Percentiles rank a stretch among this genome's conserved stretches.
Evolutionary conservation across 2,113 vertebrate species (phyloP).

Genomic region (Notarius quadriscutis): DNA sequence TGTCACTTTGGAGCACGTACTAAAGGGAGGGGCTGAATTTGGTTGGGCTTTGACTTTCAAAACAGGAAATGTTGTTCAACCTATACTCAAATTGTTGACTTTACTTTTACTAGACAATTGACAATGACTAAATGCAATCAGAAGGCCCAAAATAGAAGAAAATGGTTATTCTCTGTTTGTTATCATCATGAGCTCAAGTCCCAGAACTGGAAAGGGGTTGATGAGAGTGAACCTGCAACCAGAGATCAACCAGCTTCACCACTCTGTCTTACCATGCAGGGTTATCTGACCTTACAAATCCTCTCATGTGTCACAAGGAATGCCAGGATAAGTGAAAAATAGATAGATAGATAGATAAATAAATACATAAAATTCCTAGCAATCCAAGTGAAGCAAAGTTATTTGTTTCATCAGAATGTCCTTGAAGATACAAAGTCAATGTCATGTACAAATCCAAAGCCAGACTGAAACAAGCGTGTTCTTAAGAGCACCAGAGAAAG

Average conservation of each 20-base stretch:
- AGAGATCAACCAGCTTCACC: neutral
- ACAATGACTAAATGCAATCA: neutral
- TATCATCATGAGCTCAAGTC: neutral
- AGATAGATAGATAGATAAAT: too few relatives aligned
- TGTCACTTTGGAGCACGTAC: neutral
- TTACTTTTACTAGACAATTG: neutral
- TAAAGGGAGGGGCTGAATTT: conserved; percentile 23
- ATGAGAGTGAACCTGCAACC: neutral
- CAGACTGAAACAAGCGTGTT: neutral
- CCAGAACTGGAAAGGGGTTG: neutral
- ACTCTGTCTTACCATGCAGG: neutral
- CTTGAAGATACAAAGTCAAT: conserved; percentile 10
- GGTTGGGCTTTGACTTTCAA: conserved; percentile 29
- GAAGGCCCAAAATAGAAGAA: neutral
- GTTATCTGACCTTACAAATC: neutral
- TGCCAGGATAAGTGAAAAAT: neutral
- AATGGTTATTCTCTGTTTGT: neutral
- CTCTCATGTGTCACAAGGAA: neutral
- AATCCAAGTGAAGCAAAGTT: neutral
- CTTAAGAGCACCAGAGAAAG: conserved; percentile 5
- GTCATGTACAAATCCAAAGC: neutral
- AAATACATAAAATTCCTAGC: neutral
- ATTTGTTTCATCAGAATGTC: neutral
- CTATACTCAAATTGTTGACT: neutral
- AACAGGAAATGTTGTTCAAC: conserved; percentile 11